phyloP scores from a whole-genome alignment of 2,113 vertebrate genomes.

The Phoenicopterus ruber region DNA sequence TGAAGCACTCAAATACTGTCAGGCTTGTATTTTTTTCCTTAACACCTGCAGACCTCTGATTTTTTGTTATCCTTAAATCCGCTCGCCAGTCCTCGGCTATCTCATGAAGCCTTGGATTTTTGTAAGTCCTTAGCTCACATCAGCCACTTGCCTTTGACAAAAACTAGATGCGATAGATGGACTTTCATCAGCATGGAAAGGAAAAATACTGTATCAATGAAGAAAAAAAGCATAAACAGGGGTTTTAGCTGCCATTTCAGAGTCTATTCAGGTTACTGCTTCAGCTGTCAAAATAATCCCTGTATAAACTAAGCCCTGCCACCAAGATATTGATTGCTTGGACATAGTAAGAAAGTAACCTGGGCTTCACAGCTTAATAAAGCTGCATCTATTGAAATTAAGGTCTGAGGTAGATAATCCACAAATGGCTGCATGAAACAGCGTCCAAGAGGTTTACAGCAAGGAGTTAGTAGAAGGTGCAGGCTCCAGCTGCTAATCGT shows the following conservation, averaged over 20 bases:
- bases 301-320: neutral
- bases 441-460: neutral
- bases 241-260: neutral
- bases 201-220: neutral
- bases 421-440: neutral
- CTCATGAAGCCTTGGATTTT: neutral
- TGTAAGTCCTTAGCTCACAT: neutral
- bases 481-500: neutral
- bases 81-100: neutral
- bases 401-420: neutral
- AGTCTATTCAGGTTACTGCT: neutral
- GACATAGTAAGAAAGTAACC: neutral
- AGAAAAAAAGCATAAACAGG: neutral
- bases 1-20: neutral
- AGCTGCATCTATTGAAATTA: neutral
- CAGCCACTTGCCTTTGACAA: neutral
- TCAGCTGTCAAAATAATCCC: neutral
- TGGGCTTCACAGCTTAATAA: neutral
- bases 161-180: neutral
- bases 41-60: accelerated
- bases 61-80: neutral
- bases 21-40: neutral
- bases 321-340: neutral
- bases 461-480: neutral
- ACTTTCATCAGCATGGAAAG: neutral